Evolutionary conservation across 1,140 invertebrate species (phyloP), one percentile per base, ranked within the genome.

Genomic region (Pseudobourletiella spinata): DNA sequence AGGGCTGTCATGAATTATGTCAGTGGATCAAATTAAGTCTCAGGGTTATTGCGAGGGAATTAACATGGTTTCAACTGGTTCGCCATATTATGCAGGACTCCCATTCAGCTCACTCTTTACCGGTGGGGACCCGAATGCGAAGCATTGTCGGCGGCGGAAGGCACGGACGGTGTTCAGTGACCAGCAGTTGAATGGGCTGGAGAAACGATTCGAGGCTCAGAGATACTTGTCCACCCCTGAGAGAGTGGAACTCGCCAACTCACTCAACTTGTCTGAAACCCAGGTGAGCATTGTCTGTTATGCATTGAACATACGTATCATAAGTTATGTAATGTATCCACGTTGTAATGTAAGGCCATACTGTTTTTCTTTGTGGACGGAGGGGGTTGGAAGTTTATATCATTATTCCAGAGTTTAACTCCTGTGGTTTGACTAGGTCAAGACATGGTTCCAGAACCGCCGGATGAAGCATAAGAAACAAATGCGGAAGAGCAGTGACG

Each of bases 401-500:
- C n/a, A n/a, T n/a, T n/a, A n/a, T n/a, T n/a, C n/a, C n/a, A n/a
- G n/a, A n/a, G n/a, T n/a, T n/a, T n/a, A n/a, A n/a, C n/a, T n/a
- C n/a, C n/a, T n/a, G n/a, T n/a, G n/a, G n/a, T n/a, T n/a, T n/a
- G n/a, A n/a, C n/a, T n/a, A 83, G 81, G 93, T 96, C 46, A 97
- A 96, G 79, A 96, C 92, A 30, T 98, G 94, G 95, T 98, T 97
- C 77, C 94, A 97, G 78, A 97, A 97, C 76, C 77, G 93, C 16
- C 78, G 93, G 66, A 97, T 97, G 93, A 98, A 97, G 72, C 92
- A 96, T 75, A 97, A 97, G 80, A 97, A 97, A 73, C 88, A 95
- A 72, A 80, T 95, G 71, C 78, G 90, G 59, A 87, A 88, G 72
- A 69, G 82, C 22, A 79, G 76, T 42, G 83, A 82, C n/a, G 79